Conservation (phyloP, 2,888 invertebrate species). For the Amiota minor region DNA sequence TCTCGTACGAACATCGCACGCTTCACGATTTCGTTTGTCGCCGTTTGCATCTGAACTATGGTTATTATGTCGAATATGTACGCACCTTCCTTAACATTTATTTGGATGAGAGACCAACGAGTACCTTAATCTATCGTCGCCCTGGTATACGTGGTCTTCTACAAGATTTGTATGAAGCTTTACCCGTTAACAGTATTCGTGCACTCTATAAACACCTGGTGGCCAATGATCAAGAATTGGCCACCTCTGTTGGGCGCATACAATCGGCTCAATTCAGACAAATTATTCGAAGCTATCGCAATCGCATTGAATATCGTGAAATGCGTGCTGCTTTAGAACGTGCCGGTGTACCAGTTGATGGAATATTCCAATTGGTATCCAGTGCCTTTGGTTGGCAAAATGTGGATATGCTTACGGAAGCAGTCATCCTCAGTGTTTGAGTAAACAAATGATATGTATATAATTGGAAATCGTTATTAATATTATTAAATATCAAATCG, state of each 20-base stretch:
- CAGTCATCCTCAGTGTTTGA: slow-evolving; percentile 37
- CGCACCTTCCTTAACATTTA: slow-evolving; percentile 43
- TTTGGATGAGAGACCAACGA: slow-evolving; percentile 18
- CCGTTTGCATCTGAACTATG: slow-evolving; percentile 53
- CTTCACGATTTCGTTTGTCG: slow-evolving; percentile 55
- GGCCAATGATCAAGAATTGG: slow-evolving; percentile 50
- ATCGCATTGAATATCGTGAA: slow-evolving; percentile 45
- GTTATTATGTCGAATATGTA: slow-evolving; percentile 44
- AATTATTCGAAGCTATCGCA: slow-evolving; percentile 46
- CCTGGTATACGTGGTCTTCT: slow-evolving; percentile 58
- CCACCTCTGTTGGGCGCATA: slow-evolving; percentile 48
- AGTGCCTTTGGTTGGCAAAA: slow-evolving; percentile 55
- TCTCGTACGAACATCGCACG: slow-evolving; percentile 47
- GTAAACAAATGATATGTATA: background rate
- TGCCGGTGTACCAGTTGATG: slow-evolving; percentile 54
- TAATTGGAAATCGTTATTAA: background rate
- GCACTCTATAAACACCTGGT: slow-evolving; percentile 51
- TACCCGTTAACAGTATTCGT: slow-evolving; percentile 51
- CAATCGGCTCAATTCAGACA: slow-evolving; percentile 55
- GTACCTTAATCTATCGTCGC: slow-evolving; percentile 45
- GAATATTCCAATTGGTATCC: slow-evolving; percentile 48
- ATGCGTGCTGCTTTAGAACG: slow-evolving; percentile 44
- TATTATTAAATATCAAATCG: background rate
- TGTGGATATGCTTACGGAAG: slow-evolving; percentile 47
- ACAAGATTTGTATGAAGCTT: slow-evolving; percentile 49